Base-by-base conservation (phyloP, 2,888 invertebrate genomes). In the Cheilosia urbana region DNA sequence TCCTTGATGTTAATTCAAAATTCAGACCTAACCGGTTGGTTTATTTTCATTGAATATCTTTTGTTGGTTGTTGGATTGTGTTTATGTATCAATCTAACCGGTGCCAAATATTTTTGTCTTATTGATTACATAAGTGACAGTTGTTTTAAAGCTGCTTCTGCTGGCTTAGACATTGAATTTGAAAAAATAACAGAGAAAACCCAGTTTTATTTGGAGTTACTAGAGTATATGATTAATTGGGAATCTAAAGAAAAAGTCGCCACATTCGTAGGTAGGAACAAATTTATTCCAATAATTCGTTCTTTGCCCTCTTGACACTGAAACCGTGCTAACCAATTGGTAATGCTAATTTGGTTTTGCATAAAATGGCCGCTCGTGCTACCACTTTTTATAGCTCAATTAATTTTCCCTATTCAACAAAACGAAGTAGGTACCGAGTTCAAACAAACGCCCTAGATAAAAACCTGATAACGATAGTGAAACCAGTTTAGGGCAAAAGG, bases 21-120 rank as follows among this genome's bases (percentile, higher is more conserved):
- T 47, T n/a, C 34, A 47, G 45, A 30, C 19, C 34, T 11, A 45
- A 30, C 55, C 45, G 34, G 34, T 68, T 34, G 19, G 19, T 11
- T 34, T 21, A 37, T 30, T 51, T 19, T 4, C n/a, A 19, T 30
- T 13, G 13, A 37, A 37, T 13, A 11, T 3, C 11, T 34, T 34
- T 34, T 53, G 6, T 66, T 40, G 9, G n/a, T 9, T 42, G 27
- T 27, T 27, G 27, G 6, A 27, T 27, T 27, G 6, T 37, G 34
- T 51, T 51, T 51, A 40, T 40, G 11, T 34, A 11, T 42, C 17
- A 40, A 7, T 34, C 53, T 27, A 9, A 17, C 30, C 17, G 19
- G 2, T 4, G 42, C 17, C 65, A 68, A 66, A 55, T 68, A 40
- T 55, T 42, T 53, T 42, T 53, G n/a, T 40, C 13, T 66, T 51